Evolutionary conservation across 2,888 invertebrate genomes (phyloP).

Genomic region (Plagodis dolabraria): DNA sequence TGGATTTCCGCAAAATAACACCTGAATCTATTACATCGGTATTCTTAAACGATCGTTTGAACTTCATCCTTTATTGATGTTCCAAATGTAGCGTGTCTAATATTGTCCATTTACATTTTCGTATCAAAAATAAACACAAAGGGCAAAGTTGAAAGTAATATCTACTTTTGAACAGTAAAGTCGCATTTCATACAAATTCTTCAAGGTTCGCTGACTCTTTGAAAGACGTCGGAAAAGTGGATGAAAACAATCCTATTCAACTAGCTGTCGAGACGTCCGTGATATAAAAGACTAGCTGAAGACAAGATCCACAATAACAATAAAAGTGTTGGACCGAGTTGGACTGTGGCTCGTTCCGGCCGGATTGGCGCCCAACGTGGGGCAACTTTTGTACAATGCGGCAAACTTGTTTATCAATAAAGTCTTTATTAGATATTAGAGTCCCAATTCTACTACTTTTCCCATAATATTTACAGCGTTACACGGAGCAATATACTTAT

Average conservation of each 20-base stretch:
- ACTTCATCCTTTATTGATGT: neutral
- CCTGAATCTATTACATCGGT: neutral
- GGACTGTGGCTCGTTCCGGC: constrained; percentile 42
- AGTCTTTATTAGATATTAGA: constrained; percentile 16
- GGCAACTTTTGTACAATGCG: constrained; percentile 40
- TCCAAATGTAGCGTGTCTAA: constrained; percentile 11
- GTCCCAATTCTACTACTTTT: neutral
- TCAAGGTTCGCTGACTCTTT: constrained; percentile 49
- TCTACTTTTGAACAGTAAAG: constrained; percentile 31
- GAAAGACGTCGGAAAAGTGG: constrained; percentile 52
- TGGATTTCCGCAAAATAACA: no score
- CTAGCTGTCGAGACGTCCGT: constrained; percentile 43
- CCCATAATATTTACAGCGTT: neutral
- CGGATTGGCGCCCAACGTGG: constrained; percentile 58
- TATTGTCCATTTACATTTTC: constrained; percentile 2
- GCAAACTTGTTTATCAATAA: constrained; percentile 18
- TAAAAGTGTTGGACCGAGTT: constrained; percentile 54
- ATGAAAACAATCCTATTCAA: constrained; percentile 58
- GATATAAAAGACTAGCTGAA: constrained; percentile 45
- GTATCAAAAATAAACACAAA: constrained; percentile 8
- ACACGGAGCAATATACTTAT: no score
- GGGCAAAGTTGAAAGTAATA: constrained; percentile 20
- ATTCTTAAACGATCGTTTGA: no score
- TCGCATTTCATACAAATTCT: constrained; percentile 42
- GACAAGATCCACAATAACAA: constrained; percentile 55